phyloP scores from a whole-genome alignment of 2,888 invertebrate species.

The Baccha elongata region DNA sequence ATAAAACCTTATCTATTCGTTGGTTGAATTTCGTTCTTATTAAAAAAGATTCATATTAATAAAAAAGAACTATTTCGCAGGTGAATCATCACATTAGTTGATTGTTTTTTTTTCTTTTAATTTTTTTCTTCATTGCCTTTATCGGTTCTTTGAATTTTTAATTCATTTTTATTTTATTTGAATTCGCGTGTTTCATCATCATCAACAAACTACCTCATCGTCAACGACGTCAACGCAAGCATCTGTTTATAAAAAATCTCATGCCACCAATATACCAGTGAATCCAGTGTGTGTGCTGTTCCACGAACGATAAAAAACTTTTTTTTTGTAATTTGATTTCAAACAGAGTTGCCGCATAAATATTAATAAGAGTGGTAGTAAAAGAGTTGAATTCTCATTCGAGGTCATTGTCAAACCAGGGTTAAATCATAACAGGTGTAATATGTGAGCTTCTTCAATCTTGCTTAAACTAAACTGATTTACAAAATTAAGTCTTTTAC shows the following conservation, averaged over 20 bases:
- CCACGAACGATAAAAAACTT: background rate
- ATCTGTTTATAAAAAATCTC: conserved; percentile 53
- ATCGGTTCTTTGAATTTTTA: conserved; percentile 40
- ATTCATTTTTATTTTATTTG: conserved; percentile 33
- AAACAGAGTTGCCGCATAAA: background rate
- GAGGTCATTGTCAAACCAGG: too few relatives aligned
- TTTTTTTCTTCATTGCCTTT: background rate
- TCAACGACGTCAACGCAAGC: conserved; percentile 11
- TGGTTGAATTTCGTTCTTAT: too few relatives aligned
- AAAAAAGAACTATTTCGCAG: conserved; percentile 36
- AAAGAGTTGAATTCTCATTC: too few relatives aligned
- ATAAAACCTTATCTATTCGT: too few relatives aligned
- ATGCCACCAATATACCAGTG: conserved; percentile 5
- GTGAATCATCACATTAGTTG: conserved; percentile 51
- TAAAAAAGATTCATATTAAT: too few relatives aligned
- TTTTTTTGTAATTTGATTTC: background rate
- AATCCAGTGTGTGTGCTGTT: conserved; percentile 30
- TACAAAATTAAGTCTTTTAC: too few relatives aligned
- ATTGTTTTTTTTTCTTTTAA: background rate
- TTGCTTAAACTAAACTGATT: too few relatives aligned
- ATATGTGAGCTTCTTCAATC: too few relatives aligned
- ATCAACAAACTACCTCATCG: too few relatives aligned
- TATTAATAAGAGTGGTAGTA: too few relatives aligned
- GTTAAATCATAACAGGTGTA: too few relatives aligned
- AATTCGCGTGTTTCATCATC: conserved; percentile 52